Conservation (phyloP, 2,113 vertebrate genomes). For the Dascyllus trimaculatus region DNA sequence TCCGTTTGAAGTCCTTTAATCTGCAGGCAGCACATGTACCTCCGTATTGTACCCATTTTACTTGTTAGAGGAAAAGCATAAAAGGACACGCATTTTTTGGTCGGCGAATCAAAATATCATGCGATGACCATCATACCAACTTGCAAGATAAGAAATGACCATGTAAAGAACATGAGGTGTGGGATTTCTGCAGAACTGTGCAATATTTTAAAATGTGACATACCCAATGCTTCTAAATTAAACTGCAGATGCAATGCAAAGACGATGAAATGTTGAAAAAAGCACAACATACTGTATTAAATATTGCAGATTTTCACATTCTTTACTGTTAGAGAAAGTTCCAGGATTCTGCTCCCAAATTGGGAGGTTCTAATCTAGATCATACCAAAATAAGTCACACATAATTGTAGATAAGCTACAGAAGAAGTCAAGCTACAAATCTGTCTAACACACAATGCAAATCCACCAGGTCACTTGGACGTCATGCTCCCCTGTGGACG, state of each 20-base stretch:
- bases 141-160: not conserved
- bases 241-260: constrained; percentile 13
- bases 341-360: not conserved
- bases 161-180: no score
- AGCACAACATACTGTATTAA: not conserved
- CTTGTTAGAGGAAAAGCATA: not conserved
- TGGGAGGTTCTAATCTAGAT: not conserved
- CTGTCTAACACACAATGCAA: constrained; percentile 17
- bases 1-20: constrained; percentile 12
- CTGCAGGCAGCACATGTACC: constrained; percentile 2
- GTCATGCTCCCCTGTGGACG: not conserved
- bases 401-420: not conserved
- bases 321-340: not conserved
- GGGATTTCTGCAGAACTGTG: no score
- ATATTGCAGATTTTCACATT: not conserved
- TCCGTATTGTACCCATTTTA: not conserved
- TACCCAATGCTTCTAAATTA: not conserved
- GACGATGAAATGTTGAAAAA: constrained; percentile 12
- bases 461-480: constrained; percentile 1
- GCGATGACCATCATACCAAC: not conserved
- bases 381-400: not conserved
- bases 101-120: not conserved
- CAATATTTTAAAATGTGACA: not conserved
- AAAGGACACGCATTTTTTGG: not conserved
- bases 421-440: constrained; percentile 26